phyloP scores from a whole-genome alignment of 2,888 invertebrate species.

The Xanthorhoe spadicearia region DNA sequence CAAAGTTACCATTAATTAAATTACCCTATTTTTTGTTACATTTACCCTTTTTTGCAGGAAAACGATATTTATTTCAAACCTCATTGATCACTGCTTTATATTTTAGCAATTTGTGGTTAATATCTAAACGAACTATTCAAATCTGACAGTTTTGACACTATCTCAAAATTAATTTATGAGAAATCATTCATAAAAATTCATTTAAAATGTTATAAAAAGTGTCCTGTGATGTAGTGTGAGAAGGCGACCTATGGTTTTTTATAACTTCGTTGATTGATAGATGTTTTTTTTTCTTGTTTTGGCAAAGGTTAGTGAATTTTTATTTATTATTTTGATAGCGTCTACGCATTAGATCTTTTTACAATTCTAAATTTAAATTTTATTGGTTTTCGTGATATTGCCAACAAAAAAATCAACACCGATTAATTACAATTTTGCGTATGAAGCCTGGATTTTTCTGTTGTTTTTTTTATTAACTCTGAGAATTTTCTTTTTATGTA shows the following conservation, averaged over 20 bases:
- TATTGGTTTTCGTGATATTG: background rate
- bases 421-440: too few species aligned
- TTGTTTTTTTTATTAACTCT: background rate
- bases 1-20: background rate
- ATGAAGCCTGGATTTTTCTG: too few species aligned
- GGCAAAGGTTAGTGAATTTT: constrained; percentile 12
- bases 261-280: constrained; percentile 21
- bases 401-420: background rate
- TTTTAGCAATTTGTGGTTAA: constrained; percentile 15
- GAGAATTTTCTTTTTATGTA: background rate
- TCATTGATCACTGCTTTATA: constrained; percentile 5
- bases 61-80: constrained; percentile 2
- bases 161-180: constrained; percentile 24
- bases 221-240: constrained; percentile 30
- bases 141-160: constrained; percentile 14
- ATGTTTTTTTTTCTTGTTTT: constrained; percentile 9
- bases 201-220: constrained; percentile 7
- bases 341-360: background rate
- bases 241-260: constrained; percentile 35
- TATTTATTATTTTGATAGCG: background rate
- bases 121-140: constrained; percentile 23
- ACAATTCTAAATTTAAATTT: background rate
- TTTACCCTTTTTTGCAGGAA: constrained; percentile 12
- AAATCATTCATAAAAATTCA: constrained; percentile 23
- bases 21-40: background rate